Conservation (phyloP, 2,888 invertebrate species). For the Aleiodes alternator region DNA sequence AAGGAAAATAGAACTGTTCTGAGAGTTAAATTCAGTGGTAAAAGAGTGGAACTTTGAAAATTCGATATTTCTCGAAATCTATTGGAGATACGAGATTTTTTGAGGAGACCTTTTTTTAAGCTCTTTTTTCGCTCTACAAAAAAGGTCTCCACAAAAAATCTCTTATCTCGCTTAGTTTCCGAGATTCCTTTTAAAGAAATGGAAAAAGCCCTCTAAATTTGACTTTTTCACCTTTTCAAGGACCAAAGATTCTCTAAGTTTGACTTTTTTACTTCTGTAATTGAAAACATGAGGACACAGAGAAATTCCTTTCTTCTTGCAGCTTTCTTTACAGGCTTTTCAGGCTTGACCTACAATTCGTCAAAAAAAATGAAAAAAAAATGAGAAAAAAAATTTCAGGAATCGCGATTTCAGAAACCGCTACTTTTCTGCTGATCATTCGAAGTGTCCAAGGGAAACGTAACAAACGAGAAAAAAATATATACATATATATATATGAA, state of each 20-base stretch:
- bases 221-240: neutral
- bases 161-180: conserved; percentile 4
- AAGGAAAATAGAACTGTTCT: neutral
- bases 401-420: conserved; percentile 56
- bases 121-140: no score
- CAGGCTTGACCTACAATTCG: conserved; percentile 69
- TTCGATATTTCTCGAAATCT: neutral
- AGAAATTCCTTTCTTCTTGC: conserved; percentile 65
- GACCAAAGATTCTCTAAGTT: neutral
- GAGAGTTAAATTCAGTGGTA: no score
- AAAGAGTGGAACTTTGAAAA: neutral
- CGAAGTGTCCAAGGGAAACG: conserved; percentile 26
- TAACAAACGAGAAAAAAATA: conserved; percentile 51
- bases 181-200: neutral
- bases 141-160: neutral
- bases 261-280: neutral
- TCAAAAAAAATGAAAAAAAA: conserved; percentile 41
- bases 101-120: no score
- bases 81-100: no score
- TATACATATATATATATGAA: conserved; percentile 27
- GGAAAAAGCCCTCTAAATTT: no score
- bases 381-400: conserved; percentile 45
- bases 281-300: conserved; percentile 24
- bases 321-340: conserved; percentile 75
- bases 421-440: conserved; percentile 31